A percentile compares a stretch with the other conserved stretches of the same genome.
These are phyloP conservation scores for Lerista edwardsae DNA, from an alignment of 2,797 vertebrate species.

Conservation along the genomic window DNA sequence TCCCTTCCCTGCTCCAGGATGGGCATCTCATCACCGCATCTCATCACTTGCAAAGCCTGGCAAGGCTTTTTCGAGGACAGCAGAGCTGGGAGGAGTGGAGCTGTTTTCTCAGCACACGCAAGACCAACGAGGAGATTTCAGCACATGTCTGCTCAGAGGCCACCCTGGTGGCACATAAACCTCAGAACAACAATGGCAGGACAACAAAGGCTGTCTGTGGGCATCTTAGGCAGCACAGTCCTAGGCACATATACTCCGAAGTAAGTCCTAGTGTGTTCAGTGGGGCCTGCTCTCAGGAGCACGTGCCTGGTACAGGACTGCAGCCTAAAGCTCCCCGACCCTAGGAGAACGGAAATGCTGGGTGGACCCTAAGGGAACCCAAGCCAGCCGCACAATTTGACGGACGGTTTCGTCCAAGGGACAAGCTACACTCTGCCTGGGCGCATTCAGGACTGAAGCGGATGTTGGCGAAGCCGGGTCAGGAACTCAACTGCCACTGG, in stretches of 20 bases:
- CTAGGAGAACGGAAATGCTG: neutral
- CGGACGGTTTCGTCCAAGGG: neutral
- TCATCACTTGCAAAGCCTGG: too few species aligned
- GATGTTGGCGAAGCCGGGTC: neutral
- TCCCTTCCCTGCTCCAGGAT: neutral
- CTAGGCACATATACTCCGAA: too few species aligned
- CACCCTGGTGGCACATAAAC: neutral
- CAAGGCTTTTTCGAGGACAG: neutral
- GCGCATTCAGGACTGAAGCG: too few species aligned
- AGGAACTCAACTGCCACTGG: neutral
- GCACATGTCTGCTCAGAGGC: neutral
- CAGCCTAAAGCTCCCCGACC: neutral
- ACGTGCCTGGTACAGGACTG: neutral
- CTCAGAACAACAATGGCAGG: neutral
- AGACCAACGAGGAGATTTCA: neutral
- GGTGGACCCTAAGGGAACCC: too few species aligned
- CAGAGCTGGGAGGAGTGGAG: too few species aligned
- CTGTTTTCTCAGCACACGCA: neutral
- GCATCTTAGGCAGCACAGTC: neutral
- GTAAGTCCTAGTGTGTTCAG: too few species aligned
- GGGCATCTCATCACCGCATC: rapidly evolving
- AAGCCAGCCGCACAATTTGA: neutral
- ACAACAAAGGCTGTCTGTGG: neutral
- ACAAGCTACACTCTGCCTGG: neutral
- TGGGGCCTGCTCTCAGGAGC: too few species aligned